Evolutionary conservation across 1,140 invertebrate genomes (phyloP), one percentile per base, ranked within the genome.

Genomic region (Cydia amplana): DNA sequence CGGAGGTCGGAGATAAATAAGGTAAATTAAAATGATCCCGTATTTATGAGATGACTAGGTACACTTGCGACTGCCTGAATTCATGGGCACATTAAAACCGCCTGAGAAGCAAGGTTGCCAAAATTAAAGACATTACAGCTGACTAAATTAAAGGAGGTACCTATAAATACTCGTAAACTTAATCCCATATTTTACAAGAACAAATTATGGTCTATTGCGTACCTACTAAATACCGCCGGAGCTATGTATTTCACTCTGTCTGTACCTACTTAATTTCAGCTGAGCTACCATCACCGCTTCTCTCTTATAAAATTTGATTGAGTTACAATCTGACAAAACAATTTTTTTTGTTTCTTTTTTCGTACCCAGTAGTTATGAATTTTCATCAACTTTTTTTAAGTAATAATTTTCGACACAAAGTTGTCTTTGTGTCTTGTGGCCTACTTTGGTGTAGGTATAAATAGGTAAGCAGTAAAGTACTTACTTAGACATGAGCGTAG

Each of bases 141-240:
- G 55, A 60, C 55, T 60, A 60, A 60, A 60, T 60, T 60, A 23
- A 60, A 60, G 55, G 55, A 60, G 20, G 55, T 20, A n/a, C n/a
- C n/a, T n/a, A n/a, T n/a, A 60, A 60, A 60, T 60, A 60, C 55
- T 60, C 55, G 55, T 60, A 60, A 60, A 60, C 55, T 60, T 60
- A 60, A 60, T 60, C 55, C 55, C 20, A 60, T 60, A 60, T 60
- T 60, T 60, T 60, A 60, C 18, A 9, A 10, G 55, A 60, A 60
- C 55, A 60, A 60, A 60, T 60, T 60, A 60, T 2, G 55, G 55
- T 60, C 55, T 60, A 60, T 60, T 60, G 7, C 55, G 55, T 60
- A 40, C 4, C 4, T 40, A 60, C 55, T 60, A 23, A 60, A 60
- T 23, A 60, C 55, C 3, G 20, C 18, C 55, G 2, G 18, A 60